Evolutionary conservation across 2,888 invertebrate genomes (phyloP).

Genomic region (Chironomus tentans): DNA sequence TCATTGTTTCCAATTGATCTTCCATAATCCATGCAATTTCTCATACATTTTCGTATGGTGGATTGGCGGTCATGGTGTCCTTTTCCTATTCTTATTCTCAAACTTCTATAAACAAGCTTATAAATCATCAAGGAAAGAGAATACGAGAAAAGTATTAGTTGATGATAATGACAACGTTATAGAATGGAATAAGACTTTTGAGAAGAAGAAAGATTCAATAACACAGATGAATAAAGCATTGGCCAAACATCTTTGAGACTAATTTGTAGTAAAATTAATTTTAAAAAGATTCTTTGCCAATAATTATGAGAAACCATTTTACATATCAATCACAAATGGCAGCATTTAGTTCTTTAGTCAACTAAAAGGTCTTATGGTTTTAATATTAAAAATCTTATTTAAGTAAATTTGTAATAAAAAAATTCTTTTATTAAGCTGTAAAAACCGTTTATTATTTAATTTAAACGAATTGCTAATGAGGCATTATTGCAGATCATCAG

Average conservation of each 20-base stretch:
- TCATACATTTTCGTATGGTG: constrained; percentile 91
- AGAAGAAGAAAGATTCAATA: not conserved
- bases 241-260: not conserved
- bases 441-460: no score
- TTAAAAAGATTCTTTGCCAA: no score
- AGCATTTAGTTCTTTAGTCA: no score
- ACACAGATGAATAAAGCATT: not conserved
- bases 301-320: no score
- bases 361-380: no score
- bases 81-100: constrained; percentile 93
- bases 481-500: no score
- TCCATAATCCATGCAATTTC: constrained; percentile 78
- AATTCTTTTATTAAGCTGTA: no score
- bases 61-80: constrained; percentile 91
- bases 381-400: no score
- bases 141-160: not conserved
- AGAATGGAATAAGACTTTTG: not conserved
- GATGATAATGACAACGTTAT: not conserved
- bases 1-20: constrained; percentile 85
- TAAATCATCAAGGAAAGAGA: constrained; percentile 29
- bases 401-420: no score
- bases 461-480: no score
- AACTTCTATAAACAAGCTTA: constrained; percentile 87
- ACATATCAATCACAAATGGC: no score
- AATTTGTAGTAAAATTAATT: no score